phyloP scores from a whole-genome alignment of 2,888 invertebrate species.

The Microctonus aethiopoides region DNA sequence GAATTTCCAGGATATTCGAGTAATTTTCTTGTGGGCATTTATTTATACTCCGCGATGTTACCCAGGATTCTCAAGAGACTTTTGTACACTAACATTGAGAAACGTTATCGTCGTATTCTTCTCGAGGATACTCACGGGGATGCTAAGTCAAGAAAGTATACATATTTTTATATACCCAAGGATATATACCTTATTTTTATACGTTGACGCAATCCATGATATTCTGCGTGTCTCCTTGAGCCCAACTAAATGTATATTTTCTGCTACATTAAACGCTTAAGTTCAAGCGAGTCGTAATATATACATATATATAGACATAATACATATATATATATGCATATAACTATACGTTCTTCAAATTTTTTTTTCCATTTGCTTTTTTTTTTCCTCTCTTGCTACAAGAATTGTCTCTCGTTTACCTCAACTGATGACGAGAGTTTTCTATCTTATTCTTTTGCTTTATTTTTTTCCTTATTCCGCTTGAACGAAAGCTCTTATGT shows the following conservation, averaged over 20 bases:
- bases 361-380: conserved; percentile 19
- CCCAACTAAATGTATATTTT: conserved; percentile 48
- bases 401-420: conserved; percentile 23
- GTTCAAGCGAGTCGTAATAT: conserved; percentile 39
- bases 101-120: conserved; percentile 29
- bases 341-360: no score
- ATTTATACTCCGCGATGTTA: conserved; percentile 18
- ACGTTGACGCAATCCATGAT: conserved; percentile 14
- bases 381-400: conserved; percentile 22
- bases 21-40: conserved; percentile 12
- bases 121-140: conserved; percentile 20
- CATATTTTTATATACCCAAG: not conserved
- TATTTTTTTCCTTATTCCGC: conserved; percentile 18
- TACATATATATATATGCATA: no score
- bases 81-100: conserved; percentile 18
- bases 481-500: not conserved
- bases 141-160: conserved; percentile 7
- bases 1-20: not conserved
- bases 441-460: not conserved
- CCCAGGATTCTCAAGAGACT: conserved; percentile 27
- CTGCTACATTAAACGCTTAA: conserved; percentile 50
- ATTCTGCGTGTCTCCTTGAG: not conserved
- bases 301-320: conserved; percentile 24
- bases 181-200: conserved; percentile 1
- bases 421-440: conserved; percentile 24